These are phyloP conservation scores for Tyto alba DNA, from an alignment of 2,113 vertebrate genomes.

Conservation along the genomic window DNA sequence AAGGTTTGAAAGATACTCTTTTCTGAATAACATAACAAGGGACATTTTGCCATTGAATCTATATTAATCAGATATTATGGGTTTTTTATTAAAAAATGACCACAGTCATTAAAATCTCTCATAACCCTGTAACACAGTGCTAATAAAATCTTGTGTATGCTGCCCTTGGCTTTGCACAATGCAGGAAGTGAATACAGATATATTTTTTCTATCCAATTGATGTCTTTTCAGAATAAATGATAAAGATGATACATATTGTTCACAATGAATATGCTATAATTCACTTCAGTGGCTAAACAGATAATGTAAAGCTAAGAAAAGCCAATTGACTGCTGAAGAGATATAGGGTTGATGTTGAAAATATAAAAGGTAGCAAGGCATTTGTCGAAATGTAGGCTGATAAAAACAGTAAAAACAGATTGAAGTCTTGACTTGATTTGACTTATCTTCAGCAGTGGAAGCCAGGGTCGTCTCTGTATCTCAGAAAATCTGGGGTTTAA, in stretches of 20 bases:
- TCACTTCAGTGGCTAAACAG: constrained; percentile 72
- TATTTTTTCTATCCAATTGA: constrained; percentile 44
- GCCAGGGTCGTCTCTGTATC: constrained; percentile 58
- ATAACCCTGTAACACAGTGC: constrained; percentile 13
- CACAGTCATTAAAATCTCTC: constrained; percentile 50
- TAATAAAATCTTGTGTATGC: constrained; percentile 42
- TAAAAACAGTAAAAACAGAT: constrained; percentile 73
- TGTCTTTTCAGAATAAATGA: constrained; percentile 68
- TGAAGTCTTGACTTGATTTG: constrained; percentile 73
- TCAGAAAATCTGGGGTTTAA: constrained; percentile 68
- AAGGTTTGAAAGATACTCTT: background rate
- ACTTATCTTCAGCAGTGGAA: constrained; percentile 70
- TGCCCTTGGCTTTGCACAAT: constrained; percentile 35
- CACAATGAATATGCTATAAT: constrained; percentile 70
- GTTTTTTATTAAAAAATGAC: constrained; percentile 51
- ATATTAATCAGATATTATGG: constrained; percentile 40
- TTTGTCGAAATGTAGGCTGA: constrained; percentile 71
- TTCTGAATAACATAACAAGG: background rate
- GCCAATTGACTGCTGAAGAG: constrained; percentile 63
- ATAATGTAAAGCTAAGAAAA: constrained; percentile 65
- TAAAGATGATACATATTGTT: constrained; percentile 67
- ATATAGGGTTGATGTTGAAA: constrained; percentile 68
- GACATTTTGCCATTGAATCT: background rate
- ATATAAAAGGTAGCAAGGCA: constrained; percentile 66
- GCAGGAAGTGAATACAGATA: constrained; percentile 48